Conservation (phyloP, 2,888 invertebrate species). For the Athetis lepigone region DNA sequence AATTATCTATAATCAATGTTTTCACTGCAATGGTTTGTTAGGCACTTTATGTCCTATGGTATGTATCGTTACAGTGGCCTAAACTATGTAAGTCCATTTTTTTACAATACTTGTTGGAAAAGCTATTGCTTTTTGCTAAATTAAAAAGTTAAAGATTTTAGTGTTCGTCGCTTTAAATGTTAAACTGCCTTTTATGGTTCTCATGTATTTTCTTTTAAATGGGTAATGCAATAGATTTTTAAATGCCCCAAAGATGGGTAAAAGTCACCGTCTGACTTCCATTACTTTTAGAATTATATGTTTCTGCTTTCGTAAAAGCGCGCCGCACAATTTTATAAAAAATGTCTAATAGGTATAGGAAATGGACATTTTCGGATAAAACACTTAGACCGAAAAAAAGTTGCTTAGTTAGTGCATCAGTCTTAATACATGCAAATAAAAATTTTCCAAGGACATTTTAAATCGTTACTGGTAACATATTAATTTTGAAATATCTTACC, state of each 20-base stretch:
- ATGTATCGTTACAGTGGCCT: constrained; percentile 56
- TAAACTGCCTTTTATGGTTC: constrained; percentile 18
- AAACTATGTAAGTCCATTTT: constrained; percentile 34
- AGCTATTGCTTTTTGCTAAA: constrained; percentile 52
- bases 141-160: neutral
- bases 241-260: neutral
- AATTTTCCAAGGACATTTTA: too few relatives aligned
- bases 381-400: too few relatives aligned
- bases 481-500: too few relatives aligned
- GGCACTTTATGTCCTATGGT: constrained; percentile 44
- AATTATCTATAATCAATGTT: constrained; percentile 20
- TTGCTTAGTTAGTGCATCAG: too few relatives aligned
- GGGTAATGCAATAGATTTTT: neutral
- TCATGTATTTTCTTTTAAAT: neutral
- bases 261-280: constrained; percentile 1
- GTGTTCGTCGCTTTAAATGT: constrained; percentile 38
- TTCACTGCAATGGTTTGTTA: constrained; percentile 47
- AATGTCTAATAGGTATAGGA: too few relatives aligned
- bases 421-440: too few relatives aligned
- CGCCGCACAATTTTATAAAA: constrained; percentile 8
- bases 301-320: constrained; percentile 13
- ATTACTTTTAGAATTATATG: neutral
- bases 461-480: too few relatives aligned
- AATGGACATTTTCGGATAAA: too few relatives aligned
- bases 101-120: constrained; percentile 13